Conservation (phyloP, 2,113 vertebrate genomes). For the Sander lucioperca region DNA sequence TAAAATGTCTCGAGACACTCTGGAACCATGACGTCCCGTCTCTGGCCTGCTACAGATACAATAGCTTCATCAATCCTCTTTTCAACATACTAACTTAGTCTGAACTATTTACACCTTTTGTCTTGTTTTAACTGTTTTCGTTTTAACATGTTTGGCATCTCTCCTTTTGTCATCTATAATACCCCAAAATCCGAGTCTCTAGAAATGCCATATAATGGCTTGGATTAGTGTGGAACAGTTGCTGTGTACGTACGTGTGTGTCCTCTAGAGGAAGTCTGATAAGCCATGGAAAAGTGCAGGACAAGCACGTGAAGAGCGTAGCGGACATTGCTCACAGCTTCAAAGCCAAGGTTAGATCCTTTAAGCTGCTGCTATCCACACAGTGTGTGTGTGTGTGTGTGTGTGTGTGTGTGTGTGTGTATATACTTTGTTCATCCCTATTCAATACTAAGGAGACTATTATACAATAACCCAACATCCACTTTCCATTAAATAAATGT, state of each 20-base stretch:
- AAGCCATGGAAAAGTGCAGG: conserved; percentile 45
- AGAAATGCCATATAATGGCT: not conserved
- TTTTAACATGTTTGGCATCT: too few species aligned
- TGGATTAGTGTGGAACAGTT: conserved; percentile 20
- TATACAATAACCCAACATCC: conserved; percentile 13
- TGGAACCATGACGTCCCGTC: too few species aligned
- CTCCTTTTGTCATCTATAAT: too few species aligned
- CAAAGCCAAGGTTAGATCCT: conserved; percentile 44
- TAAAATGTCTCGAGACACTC: too few species aligned
- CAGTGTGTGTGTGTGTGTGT: conserved; percentile 8
- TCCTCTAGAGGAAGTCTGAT: conserved; percentile 47
- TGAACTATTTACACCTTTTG: too few species aligned
- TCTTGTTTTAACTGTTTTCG: too few species aligned
- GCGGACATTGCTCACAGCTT: conserved; percentile 14
- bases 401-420: conserved; percentile 6
- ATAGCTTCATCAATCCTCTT: too few species aligned
- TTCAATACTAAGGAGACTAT: not conserved
- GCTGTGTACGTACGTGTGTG: conserved; percentile 17
- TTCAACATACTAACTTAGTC: too few species aligned
- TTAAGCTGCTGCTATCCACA: not conserved
- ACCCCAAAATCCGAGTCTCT: too few species aligned
- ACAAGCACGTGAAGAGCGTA: conserved; percentile 27
- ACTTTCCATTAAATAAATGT: conserved; percentile 25
- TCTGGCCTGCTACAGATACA: too few species aligned
- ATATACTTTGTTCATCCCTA: not conserved